These are phyloP conservation scores for Drosophila subpulchrella DNA, from an alignment of 1,140 invertebrate species.

Conservation along the genomic window DNA sequence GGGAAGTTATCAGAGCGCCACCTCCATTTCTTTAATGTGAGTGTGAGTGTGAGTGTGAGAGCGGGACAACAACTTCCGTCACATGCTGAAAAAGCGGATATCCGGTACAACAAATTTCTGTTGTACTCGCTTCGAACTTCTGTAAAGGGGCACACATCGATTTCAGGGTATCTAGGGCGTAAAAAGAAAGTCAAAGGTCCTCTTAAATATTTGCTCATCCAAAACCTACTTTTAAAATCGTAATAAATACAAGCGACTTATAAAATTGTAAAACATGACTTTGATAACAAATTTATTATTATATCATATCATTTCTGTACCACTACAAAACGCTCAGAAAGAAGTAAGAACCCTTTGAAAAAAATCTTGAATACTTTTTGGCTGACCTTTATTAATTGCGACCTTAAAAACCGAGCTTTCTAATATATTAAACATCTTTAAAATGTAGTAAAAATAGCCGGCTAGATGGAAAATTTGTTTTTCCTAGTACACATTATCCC, in stretches of 20 bases:
- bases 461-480: neutral
- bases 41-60: neutral
- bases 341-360: too few species aligned
- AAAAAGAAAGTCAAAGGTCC: neutral
- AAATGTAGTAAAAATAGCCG: too few species aligned
- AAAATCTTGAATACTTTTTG: too few species aligned
- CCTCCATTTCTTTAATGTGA: neutral
- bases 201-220: too few species aligned
- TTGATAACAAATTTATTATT: too few species aligned
- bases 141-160: neutral
- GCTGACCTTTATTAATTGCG: too few species aligned
- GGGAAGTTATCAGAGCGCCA: conserved; percentile 35
- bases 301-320: too few species aligned
- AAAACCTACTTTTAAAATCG: too few species aligned
- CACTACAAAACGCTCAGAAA: too few species aligned
- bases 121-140: conserved; percentile 1
- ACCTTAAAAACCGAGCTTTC: too few species aligned
- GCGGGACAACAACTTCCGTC: conserved; percentile 50
- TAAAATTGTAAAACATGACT: too few species aligned
- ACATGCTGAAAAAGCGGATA: conserved; percentile 62
- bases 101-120: conserved; percentile 62
- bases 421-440: neutral
- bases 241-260: too few species aligned
- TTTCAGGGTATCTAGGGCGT: neutral
- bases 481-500: neutral